Evolutionary conservation across 2,797 vertebrate species (phyloP).

Genomic region (Cynodonichthys magdalenae): DNA sequence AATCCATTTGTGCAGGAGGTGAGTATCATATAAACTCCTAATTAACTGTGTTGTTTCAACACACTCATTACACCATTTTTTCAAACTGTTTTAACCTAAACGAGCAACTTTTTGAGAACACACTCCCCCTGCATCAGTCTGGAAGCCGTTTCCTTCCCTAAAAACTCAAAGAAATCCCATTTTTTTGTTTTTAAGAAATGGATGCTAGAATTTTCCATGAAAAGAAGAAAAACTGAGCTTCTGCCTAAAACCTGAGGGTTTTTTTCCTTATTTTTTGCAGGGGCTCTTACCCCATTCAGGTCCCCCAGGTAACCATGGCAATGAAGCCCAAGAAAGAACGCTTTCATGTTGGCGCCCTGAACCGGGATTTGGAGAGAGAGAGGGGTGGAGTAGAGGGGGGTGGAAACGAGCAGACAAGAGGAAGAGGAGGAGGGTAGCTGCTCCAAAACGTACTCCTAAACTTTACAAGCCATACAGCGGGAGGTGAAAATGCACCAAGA

Average conservation of each 20-base stretch:
- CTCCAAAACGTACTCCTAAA: constrained; percentile 64
- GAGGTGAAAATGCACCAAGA: constrained; percentile 48
- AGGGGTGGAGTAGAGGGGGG: constrained; percentile 12
- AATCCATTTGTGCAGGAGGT: constrained; percentile 26
- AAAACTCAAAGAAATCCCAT: constrained; percentile 10
- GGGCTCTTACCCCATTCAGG: constrained; percentile 76
- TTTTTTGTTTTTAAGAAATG: too few relatives aligned
- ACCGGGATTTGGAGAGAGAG: constrained; percentile 70
- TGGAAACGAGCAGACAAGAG: constrained; percentile 70
- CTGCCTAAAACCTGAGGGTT: constrained; percentile 19
- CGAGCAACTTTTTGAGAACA: constrained; percentile 16
- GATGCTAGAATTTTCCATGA: too few relatives aligned
- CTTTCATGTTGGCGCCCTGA: constrained; percentile 83
- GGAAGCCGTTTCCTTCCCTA: constrained; percentile 44
- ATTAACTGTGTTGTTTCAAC: too few relatives aligned
- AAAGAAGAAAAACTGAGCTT: too few relatives aligned
- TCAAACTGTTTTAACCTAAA: constrained; percentile 16
- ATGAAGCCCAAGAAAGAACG: constrained; percentile 84
- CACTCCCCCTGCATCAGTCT: constrained; percentile 35
- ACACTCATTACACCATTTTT: constrained; percentile 24
- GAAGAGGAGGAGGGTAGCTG: constrained; percentile 36
- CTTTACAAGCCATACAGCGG: constrained; percentile 72
- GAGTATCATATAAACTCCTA: constrained; percentile 5
- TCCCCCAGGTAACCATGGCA: constrained; percentile 83
- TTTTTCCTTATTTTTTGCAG: constrained; percentile 51